Evolutionary conservation across 1,140 invertebrate genomes (phyloP), one percentile per base, ranked within the genome.

Genomic region (Oncopodura yosiiana): DNA sequence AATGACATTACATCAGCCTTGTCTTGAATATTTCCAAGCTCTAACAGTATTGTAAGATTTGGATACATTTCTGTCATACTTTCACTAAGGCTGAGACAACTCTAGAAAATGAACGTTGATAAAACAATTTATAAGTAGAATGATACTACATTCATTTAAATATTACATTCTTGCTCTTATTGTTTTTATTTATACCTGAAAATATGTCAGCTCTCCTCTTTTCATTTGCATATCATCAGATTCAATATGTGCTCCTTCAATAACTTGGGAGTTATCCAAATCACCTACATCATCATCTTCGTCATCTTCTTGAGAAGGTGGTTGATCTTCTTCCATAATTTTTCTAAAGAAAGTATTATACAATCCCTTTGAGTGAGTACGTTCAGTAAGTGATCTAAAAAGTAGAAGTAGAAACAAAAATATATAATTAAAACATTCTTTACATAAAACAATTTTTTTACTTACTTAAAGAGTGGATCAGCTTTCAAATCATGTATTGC

Each of bases 1-100:
- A 49, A 59, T 24, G 39, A n/a, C 3, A 59, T 50, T 2, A 53
- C 57, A 38, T 59, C 57, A 14, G 41, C n/a, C 11, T 59, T 59
- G 36, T 59, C 57, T 1, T 27, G 26, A 38, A 32, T 45, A 0
- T 29, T 49, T n/a, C 57, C 57, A 3, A 54, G 21, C 18, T 59
- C 57, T 14, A 59, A 21, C 3, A 59, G 29, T 1, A 46, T 50
- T 1, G 38, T 37, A 27, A 59, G 23, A 32, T n/a, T 54, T 19
- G 46, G 37, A 3, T 39, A 18, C 2, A 44, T 42, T 3, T 16
- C 8, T n/a, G 38, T 27, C 32, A 55, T 38, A 19, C 29, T 49
- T 5, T 6, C 9, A 19, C 24, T 27, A 30, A 49, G 16, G 5
- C 4, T 14, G 6, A 18, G 8, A 18, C 32, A 49, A 39, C 6